Evolutionary conservation across 2,888 invertebrate genomes (phyloP), one percentile per base, ranked within the genome.

Genomic region (Cantharis rufa): DNA sequence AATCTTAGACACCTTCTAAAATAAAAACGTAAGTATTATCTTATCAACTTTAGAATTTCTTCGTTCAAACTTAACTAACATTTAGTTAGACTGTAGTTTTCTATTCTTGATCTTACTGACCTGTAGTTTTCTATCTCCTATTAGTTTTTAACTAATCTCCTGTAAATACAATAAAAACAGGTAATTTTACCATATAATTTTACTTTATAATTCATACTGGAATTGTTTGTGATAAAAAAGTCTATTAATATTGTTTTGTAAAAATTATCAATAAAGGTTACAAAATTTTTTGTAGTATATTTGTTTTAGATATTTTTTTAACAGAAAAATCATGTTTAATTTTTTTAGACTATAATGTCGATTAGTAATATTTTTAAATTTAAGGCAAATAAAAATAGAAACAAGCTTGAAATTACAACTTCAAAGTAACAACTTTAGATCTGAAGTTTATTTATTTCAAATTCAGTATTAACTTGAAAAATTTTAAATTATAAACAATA

Each of bases 231-330:
- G 77, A 77, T 74, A 77, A 77, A 73, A 63, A 48, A 48, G 32
- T 48, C 32, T 72, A 68, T 63, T 76, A 74, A 71, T 73, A 77
- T 24, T 74, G 74, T 74, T 77, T 74, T 77, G 77, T 77, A 77
- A 77, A 74, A 77, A 74, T 71, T 74, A 69, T 75, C 48, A 77
- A 77, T 77, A 77, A 77, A 77, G 28, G 16, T 61, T 76, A 76
- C 73, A 63, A 75, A 76, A 72, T 63, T 76, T 32, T 21, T 64
- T 64, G 21, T 64, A 21, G 13, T 21, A 64, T 64, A 16, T 64
- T 64, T 64, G 16, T 64, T 18, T 64, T 64, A 64, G 21, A 13
- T 64, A 64, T 64, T 64, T 64, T 63, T 64, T 64, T 16, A 16
- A 18, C 0, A 15, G 13, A 10, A 13, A 64, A 64, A n/a, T 16